Base-by-base conservation (phyloP, 2,888 invertebrate genomes). In the Drosophila anomalata region DNA sequence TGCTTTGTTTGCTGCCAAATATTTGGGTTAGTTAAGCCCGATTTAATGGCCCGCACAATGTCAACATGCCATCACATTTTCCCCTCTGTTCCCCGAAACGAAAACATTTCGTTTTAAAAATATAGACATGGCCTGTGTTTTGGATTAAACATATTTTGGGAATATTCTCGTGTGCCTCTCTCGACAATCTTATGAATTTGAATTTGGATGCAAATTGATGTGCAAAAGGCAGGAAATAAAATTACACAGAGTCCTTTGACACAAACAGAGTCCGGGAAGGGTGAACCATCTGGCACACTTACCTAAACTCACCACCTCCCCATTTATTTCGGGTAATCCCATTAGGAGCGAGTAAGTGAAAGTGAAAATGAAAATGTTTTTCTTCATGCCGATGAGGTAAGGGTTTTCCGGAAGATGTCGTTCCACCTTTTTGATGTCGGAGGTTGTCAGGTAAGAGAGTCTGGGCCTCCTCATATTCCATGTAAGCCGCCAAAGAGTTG, bases 171-270 rank as follows among this genome's bases (percentile, higher is more conserved):
- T 33, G 54, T 14, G 54, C n/a, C 36, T 44, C 50, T 7, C 50
- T 7, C 12, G 12, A 33, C 50, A 33, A 9, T 39, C 36, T 53
- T 31, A 14, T 8, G 24, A 50, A 54, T 57, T 58, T 47, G 56
- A 42, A 75, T 61, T 73, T 59, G 36, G 26, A 74, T 74, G 73
- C 69, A 74, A 74, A 74, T 75, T 74, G 62, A 52, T 59, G 69
- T 69, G 69, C 62, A 75, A 74, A 73, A 68, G 61, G 61, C 73
- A 69, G 53, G 55, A 62, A 73, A 83, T 83, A 75, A 79, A 85
- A 83, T 83, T 83, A 83, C 69, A 61, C 59, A 52, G 79, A 73
- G 73, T 78, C 79, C 88, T 87, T 83, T 83, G 82, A 87, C 86
- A 87, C 81, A 83, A 79, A 6, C 20, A 9, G 42, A 17, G 47